Conservation (phyloP, 1,140 invertebrate genomes). For the Palaemon carinicauda region DNA sequence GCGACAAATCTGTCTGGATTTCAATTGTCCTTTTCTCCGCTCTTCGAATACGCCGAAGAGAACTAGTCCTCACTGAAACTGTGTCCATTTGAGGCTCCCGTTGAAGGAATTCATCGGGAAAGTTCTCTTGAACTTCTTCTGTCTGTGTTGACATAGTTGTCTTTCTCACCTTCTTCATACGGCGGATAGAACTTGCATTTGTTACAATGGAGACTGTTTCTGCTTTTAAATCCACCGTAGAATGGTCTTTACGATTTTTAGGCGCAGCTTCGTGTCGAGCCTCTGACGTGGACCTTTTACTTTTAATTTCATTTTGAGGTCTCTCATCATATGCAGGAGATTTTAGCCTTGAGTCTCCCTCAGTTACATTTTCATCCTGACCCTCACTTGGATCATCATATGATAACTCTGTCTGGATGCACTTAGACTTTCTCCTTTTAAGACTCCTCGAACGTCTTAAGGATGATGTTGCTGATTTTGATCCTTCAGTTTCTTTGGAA, state of each 20-base stretch:
- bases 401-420: conserved; percentile 12
- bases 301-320: too few species aligned
- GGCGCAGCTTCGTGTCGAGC: too few species aligned
- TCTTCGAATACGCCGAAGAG: conserved; percentile 31
- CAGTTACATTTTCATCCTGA: neutral
- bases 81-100: conserved; percentile 2
- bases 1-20: conserved; percentile 23
- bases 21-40: conserved; percentile 20
- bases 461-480: conserved; percentile 6
- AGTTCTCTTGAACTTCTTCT: neutral
- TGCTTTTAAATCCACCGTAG: too few species aligned
- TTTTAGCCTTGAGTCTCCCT: too few species aligned
- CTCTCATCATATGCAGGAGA: too few species aligned
- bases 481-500: neutral
- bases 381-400: neutral
- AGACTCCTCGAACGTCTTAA: neutral
- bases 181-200: conserved; percentile 26
- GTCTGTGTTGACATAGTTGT: conserved; percentile 29
- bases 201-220: neutral
- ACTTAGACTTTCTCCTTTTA: neutral
- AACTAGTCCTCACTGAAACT: conserved; percentile 25
- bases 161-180: conserved; percentile 40
- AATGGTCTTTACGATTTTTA: too few species aligned
- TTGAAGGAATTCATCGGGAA: neutral
- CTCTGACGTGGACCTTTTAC: too few species aligned